A percentile compares a stretch with the other conserved stretches of the same genome.
Conservation (phyloP, 2,797 vertebrate genomes). For the Lagodon rhomboides region DNA sequence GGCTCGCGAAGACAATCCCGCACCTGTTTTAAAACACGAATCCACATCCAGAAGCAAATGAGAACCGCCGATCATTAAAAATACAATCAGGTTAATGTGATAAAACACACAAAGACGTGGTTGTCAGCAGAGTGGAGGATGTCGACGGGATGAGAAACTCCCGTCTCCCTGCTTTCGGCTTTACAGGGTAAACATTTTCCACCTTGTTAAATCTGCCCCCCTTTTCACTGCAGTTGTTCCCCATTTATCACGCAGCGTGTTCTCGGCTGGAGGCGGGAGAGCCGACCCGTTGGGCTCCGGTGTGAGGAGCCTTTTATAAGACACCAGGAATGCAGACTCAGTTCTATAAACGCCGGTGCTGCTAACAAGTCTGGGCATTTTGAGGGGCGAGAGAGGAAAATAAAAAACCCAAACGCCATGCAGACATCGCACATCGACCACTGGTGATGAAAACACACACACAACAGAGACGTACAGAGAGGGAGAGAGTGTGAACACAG, state of each 20-base stretch:
- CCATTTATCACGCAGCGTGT: constrained; percentile 58
- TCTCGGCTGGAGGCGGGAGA: constrained; percentile 22
- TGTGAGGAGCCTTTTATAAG: constrained; percentile 56
- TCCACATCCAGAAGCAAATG: not conserved
- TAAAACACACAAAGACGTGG: constrained; percentile 27
- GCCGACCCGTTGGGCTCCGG: constrained; percentile 47
- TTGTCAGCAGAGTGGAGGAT: constrained; percentile 9
- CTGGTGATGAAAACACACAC: not conserved
- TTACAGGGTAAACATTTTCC: constrained; percentile 68
- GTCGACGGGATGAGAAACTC: constrained; percentile 27
- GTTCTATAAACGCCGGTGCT: constrained; percentile 56
- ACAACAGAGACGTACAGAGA: not conserved
- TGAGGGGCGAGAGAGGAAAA: constrained; percentile 44
- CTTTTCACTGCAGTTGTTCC: constrained; percentile 57
- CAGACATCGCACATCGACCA: not conserved
- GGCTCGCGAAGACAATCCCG: not conserved
- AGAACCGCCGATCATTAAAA: constrained; percentile 5
- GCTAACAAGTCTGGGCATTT: constrained; percentile 66
- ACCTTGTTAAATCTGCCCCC: constrained; percentile 63
- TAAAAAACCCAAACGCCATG: constrained; percentile 7
- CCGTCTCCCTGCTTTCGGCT: constrained; percentile 17
- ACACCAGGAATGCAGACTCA: constrained; percentile 63
- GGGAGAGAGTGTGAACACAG: not conserved
- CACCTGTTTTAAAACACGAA: constrained; percentile 35
- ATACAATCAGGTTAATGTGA: constrained; percentile 16